A percentile compares a stretch with the other conserved stretches of the same genome.
Evolutionary conservation across 2,888 invertebrate genomes (phyloP).

Genomic region (Timandra comae): DNA sequence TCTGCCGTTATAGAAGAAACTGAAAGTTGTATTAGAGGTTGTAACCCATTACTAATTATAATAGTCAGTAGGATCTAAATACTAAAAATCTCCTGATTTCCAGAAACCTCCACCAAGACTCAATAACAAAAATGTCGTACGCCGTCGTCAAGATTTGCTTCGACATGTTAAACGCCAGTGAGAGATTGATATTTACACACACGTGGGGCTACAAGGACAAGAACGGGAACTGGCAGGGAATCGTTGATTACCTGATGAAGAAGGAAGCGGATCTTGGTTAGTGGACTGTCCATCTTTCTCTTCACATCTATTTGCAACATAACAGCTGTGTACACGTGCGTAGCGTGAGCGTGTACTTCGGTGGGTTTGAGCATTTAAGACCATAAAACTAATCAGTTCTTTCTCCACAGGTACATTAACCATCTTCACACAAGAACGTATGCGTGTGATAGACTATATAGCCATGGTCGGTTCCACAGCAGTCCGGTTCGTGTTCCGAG

Average conservation of each 20-base stretch:
- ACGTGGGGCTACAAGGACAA: slow-evolving; percentile 66
- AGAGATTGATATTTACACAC: slow-evolving; percentile 47
- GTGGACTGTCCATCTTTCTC: too few relatives aligned
- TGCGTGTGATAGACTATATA: slow-evolving; percentile 69
- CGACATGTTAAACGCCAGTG: slow-evolving; percentile 59
- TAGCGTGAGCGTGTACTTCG: too few relatives aligned
- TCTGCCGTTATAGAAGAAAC: too few relatives aligned
- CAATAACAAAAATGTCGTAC: slow-evolving; percentile 63
- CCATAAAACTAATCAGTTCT: too few relatives aligned
- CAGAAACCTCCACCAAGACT: slow-evolving; percentile 61
- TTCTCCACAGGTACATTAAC: slow-evolving; percentile 48
- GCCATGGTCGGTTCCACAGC: slow-evolving; percentile 72
- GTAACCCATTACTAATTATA: too few relatives aligned
- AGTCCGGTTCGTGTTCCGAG: slow-evolving; percentile 79
- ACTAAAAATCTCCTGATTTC: too few relatives aligned
- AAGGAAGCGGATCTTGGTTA: slow-evolving; percentile 62
- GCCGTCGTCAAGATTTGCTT: slow-evolving; percentile 58
- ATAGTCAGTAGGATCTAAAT: too few relatives aligned
- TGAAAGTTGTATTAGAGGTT: too few relatives aligned
- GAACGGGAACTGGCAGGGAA: slow-evolving; percentile 60
- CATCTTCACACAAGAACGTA: slow-evolving; percentile 60
- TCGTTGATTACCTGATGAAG: slow-evolving; percentile 50
- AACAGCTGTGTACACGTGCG: too few relatives aligned
- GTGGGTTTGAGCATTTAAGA: too few relatives aligned
- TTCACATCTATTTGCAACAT: too few relatives aligned